Evolutionary conservation across 2,113 vertebrate genomes (phyloP), one percentile per base, ranked within the genome.

Genomic region (Lota lota): DNA sequence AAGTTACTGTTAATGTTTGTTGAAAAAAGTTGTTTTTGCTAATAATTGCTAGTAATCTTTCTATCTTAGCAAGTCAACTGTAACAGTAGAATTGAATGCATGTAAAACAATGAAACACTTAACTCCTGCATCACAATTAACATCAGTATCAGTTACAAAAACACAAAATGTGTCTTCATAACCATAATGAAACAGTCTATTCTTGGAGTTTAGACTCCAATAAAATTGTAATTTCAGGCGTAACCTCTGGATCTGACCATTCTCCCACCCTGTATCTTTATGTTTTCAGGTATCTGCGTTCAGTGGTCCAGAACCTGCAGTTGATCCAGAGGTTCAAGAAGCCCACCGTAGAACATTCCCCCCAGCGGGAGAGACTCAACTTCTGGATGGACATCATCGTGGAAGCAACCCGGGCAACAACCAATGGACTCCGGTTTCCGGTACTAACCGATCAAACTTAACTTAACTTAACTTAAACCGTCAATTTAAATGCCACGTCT

Each of bases 301-400:
- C 97, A 0, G 93, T 98, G 88, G 94, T 97, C 77, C 95, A 99
- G 88, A 98, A 99, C 87, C 83, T 98, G 75, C 90, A 94, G 79
- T 82, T 99, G 80, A 95, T 99, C 88, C 94, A 94, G 76, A 91
- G 90, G 80, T 97, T 96, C 85, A 97, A 94, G 91, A 98, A 97
- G 85, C 83, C 93, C 79, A 83, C 83, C 74, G 82, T 80, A 57
- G 95, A 97, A 36, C 91, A 94, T 75, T 97, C 95, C 22, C 91
- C 94, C 57, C 94, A 90, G 79, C 85, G 94, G 83, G 94, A 98
- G 77, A 92, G 84, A 74, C 91, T 99, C 77, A 93, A 93, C 88
- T 99, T 99, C 92, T 99, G 97, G 97, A 92, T 99, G 92, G 97
- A 99, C 86, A 94, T 98, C 75, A 96, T 99, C 60, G 95, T 96